Evolutionary conservation across 2,113 vertebrate species (phyloP).

Genomic region (Notothenia rossii): DNA sequence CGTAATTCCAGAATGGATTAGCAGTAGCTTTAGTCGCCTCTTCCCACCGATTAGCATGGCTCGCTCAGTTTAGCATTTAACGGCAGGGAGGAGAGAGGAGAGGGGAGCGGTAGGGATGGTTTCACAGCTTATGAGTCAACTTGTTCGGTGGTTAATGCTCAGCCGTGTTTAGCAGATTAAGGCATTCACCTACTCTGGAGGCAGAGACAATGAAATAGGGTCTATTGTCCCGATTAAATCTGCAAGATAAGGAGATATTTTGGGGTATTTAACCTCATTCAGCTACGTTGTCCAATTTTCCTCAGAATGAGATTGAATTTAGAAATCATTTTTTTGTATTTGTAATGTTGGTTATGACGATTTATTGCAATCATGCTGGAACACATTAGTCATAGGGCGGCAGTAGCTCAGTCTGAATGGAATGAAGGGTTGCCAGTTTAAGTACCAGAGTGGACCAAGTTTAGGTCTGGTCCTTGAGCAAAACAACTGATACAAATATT

Average conservation of each 20-base stretch:
- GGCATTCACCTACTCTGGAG: constrained; percentile 50
- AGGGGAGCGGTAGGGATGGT: constrained; percentile 63
- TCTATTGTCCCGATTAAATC: constrained; percentile 51
- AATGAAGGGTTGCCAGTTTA: too few species aligned
- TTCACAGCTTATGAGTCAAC: constrained; percentile 72
- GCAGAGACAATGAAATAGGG: constrained; percentile 46
- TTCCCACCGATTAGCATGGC: constrained; percentile 80
- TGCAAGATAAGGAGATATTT: constrained; percentile 21
- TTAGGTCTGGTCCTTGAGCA: too few species aligned
- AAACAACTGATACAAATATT: too few species aligned
- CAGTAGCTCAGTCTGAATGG: too few species aligned
- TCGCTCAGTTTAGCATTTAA: constrained; percentile 73
- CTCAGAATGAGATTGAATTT: background rate
- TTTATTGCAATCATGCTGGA: background rate
- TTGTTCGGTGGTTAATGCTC: constrained; percentile 56
- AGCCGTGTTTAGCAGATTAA: constrained; percentile 63
- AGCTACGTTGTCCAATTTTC: background rate
- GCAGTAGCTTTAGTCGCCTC: constrained; percentile 84
- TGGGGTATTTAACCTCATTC: background rate
- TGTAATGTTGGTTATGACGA: background rate
- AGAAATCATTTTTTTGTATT: background rate
- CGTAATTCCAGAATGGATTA: constrained; percentile 87
- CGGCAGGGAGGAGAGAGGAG: constrained; percentile 62
- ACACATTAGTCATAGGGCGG: background rate
- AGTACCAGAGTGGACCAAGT: too few species aligned